A percentile compares a stretch with the other conserved stretches of the same genome.
Conservation (phyloP, 2,113 vertebrate species). For the Motacilla tschutschensis region DNA sequence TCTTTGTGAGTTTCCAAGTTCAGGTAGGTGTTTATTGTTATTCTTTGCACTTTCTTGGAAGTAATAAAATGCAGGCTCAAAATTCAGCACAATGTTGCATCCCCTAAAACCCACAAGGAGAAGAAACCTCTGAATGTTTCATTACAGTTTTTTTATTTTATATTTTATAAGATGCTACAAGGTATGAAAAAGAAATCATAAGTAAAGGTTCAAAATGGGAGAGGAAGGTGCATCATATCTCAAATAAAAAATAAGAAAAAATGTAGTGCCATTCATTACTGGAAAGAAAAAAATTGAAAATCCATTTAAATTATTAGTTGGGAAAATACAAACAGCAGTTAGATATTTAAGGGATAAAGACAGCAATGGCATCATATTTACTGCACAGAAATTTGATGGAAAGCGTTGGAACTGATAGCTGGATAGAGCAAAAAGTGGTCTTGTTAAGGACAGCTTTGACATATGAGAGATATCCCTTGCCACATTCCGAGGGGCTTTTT, state of each 20-base stretch:
- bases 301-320: background rate
- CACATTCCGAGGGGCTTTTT: background rate
- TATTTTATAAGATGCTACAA: constrained; percentile 73
- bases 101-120: constrained; percentile 62
- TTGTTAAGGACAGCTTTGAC: background rate
- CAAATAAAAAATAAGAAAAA: constrained; percentile 57
- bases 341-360: background rate
- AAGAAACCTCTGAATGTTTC: constrained; percentile 70
- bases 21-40: constrained; percentile 47
- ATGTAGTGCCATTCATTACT: background rate
- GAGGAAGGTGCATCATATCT: background rate
- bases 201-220: constrained; percentile 59
- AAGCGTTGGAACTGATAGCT: background rate
- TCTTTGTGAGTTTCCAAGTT: background rate
- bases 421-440: background rate
- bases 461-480: background rate
- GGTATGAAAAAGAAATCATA: constrained; percentile 63
- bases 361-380: background rate
- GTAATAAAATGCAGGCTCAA: constrained; percentile 66
- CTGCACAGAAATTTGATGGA: background rate
- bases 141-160: constrained; percentile 71
- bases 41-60: constrained; percentile 51
- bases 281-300: background rate
- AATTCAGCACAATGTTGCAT: constrained; percentile 23
- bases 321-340: background rate